Conservation (phyloP, 2,888 invertebrate species). For the Gandaritis pyraliata region DNA sequence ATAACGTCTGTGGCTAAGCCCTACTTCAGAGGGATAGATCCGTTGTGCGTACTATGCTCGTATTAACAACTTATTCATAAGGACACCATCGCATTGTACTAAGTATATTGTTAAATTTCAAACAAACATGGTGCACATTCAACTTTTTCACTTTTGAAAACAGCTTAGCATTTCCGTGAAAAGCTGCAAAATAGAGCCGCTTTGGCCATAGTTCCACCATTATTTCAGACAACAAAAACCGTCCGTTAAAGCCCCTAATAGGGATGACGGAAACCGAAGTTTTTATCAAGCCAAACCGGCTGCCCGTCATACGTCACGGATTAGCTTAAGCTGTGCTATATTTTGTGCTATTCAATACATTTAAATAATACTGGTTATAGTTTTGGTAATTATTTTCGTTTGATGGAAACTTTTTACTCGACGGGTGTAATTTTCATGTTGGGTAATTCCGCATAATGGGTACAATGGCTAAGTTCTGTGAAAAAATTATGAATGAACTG, state of each 20-base stretch:
- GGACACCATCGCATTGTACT: too few relatives aligned
- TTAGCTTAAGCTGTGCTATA: conserved; percentile 36
- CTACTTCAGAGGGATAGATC: too few relatives aligned
- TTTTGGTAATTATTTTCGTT: neutral
- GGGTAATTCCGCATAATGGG: too few relatives aligned
- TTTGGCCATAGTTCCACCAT: conserved; percentile 1
- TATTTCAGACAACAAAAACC: conserved; percentile 11
- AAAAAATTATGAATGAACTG: too few relatives aligned
- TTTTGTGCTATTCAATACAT: conserved; percentile 20
- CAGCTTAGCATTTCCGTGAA: neutral
- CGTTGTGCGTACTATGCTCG: too few relatives aligned
- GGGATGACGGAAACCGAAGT: conserved; percentile 28
- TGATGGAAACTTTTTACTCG: neutral
- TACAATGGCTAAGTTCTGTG: too few relatives aligned
- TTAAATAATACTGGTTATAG: conserved; percentile 6
- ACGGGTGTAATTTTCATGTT: too few relatives aligned
- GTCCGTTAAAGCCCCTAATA: conserved; percentile 26
- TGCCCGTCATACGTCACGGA: conserved; percentile 50
- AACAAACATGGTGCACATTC: too few relatives aligned
- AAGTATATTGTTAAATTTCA: too few relatives aligned
- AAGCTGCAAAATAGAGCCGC: conserved; percentile 1
- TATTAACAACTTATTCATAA: too few relatives aligned
- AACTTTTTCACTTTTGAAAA: too few relatives aligned
- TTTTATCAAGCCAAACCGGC: conserved; percentile 51
- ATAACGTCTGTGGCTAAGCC: too few relatives aligned